Percentiles rank a stretch among this genome's conserved stretches.
Conservation (phyloP, 2,888 invertebrate genomes). For the Ectemnius lituratus region DNA sequence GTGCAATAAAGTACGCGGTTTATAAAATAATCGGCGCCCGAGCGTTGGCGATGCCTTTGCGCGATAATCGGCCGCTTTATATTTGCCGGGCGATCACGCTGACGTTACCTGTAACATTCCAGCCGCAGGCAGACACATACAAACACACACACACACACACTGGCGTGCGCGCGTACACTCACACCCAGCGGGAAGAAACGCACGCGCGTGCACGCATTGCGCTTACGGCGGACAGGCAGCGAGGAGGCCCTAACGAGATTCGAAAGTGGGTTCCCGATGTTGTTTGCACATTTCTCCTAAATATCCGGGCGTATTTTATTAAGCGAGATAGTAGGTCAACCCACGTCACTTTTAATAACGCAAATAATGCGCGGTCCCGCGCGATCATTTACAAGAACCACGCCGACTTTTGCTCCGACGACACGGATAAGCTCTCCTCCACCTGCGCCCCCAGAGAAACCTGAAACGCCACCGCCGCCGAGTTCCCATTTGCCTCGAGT, state of each 20-base stretch:
- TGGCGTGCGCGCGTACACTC: neutral
- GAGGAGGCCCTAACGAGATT: slow-evolving; percentile 10
- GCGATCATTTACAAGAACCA: neutral
- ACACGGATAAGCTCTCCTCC: too few relatives aligned
- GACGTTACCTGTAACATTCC: slow-evolving; percentile 11
- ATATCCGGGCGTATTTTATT: slow-evolving; percentile 10
- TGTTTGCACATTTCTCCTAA: slow-evolving; percentile 14
- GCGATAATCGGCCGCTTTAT: slow-evolving; percentile 29
- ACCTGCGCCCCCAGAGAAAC: too few relatives aligned
- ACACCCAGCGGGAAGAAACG: neutral
- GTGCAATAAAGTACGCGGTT: neutral
- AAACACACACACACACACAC: neutral
- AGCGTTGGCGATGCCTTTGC: slow-evolving; percentile 16
- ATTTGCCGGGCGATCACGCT: slow-evolving; percentile 25
- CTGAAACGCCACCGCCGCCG: too few relatives aligned
- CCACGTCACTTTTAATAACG: slow-evolving; percentile 6
- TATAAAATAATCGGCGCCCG: slow-evolving; percentile 9
- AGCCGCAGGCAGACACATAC: slow-evolving; percentile 11
- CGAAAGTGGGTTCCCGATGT: slow-evolving; percentile 6
- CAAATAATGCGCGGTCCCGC: neutral
- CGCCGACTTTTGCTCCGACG: neutral
- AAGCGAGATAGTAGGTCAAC: slow-evolving; percentile 8
- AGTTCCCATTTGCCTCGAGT: too few relatives aligned
- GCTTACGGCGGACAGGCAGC: neutral
- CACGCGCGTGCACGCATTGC: neutral